phyloP scores from a whole-genome alignment of 1,140 invertebrate species.

The Micrasema minimum region DNA sequence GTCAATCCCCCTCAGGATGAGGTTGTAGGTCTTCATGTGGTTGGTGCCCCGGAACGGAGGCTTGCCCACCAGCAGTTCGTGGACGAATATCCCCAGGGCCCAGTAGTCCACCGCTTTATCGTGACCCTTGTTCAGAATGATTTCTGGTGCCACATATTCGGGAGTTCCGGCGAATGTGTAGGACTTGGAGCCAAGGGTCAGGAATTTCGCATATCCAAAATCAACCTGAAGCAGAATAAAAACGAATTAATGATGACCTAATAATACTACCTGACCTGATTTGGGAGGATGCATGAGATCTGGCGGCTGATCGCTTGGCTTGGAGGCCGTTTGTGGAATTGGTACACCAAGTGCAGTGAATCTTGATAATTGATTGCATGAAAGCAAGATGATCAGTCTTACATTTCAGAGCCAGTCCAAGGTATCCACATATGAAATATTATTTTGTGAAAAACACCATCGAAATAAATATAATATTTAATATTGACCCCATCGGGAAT shows the following conservation, averaged over 20 bases:
- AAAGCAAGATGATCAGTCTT: too few species aligned
- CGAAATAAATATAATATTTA: too few species aligned
- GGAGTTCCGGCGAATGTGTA: constrained; percentile 98
- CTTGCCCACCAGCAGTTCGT: constrained; percentile 91
- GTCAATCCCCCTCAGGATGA: constrained; percentile 94
- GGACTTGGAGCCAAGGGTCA: constrained; percentile 83
- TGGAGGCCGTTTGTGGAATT: too few species aligned
- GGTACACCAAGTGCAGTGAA: too few species aligned
- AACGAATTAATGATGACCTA: constrained; percentile 1
- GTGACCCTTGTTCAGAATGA: constrained; percentile 94
- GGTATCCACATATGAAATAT: too few species aligned
- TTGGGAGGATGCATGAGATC: too few species aligned
- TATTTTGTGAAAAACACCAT: too few species aligned
- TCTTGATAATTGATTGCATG: too few species aligned
- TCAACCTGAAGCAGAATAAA: constrained; percentile 77
- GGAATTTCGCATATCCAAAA: constrained; percentile 96
- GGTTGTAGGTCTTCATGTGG: constrained; percentile 97
- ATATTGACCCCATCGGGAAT: too few species aligned
- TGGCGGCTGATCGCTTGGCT: too few species aligned
- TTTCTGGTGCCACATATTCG: constrained; percentile 92
- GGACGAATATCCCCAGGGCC: constrained; percentile 93
- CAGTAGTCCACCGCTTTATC: constrained; percentile 95
- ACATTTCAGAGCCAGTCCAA: too few species aligned
- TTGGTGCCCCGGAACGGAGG: constrained; percentile 91
- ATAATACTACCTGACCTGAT: too few species aligned